Evolutionary conservation across 2,888 invertebrate species (phyloP), one percentile per base, ranked within the genome.

Genomic region (Leptopilina syphax): DNA sequence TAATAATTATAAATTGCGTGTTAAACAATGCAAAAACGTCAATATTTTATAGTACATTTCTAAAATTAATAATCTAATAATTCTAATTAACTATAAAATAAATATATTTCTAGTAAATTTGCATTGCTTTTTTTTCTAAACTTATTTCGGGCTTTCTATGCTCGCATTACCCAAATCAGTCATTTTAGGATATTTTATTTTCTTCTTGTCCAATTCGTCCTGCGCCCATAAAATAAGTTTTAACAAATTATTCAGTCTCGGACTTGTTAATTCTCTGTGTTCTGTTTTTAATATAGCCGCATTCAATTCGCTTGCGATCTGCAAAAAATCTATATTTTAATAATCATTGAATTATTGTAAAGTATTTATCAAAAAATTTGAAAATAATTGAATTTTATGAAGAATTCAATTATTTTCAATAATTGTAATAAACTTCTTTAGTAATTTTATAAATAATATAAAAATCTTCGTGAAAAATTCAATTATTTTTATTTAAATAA

Each of bases 271-370:
- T 90, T 98, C 97, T 90, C 96, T 96, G 88, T 98, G 97, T 91
- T 99, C 98, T 93, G 96, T 96, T 91, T 98, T 97, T 78, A 99
- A 93, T 87, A 99, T 98, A n/a, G 99, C 98, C 76, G 98, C 97
- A 92, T 99, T 99, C 24, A 99, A 94, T 93, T 99, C 98, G 93
- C 98, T 98, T 34, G 99, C 99, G 89, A 99, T 96, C 96, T 97
- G 4, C 34, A 90, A 90, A 79, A 70, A 79, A 60, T 18, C 50
- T 54, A 57, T 34, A 57, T 77, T 77, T 13, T 65, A 77, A 63
- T 41, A 27, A 77, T 68, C 3, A 34, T 67, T 44, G 9, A 67
- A 24, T 54, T 18, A 0, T 18, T 18, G 18, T 18, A 18, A 18
- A 18, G 18, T 0, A 18, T 18, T 18, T 18, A 18, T 18, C 18